Evolutionary conservation across 2,888 invertebrate species (phyloP), one percentile per base, ranked within the genome.

Genomic region (Phytoseiulus persimilis): DNA sequence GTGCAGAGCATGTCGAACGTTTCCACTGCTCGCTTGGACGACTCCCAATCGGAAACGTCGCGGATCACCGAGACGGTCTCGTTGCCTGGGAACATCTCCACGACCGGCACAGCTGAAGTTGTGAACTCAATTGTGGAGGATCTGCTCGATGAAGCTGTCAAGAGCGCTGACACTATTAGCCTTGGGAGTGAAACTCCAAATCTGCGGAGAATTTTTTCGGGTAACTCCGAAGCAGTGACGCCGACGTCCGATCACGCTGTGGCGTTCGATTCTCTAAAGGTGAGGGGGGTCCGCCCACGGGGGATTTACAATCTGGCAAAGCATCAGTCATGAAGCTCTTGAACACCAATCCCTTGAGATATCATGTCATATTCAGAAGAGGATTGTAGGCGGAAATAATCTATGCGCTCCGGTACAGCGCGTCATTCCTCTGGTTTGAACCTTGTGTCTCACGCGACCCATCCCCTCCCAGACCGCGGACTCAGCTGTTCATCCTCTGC

Each of bases 401-500:
- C n/a, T n/a, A n/a, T n/a, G n/a, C n/a, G n/a, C n/a, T n/a, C n/a
- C n/a, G n/a, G n/a, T n/a, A n/a, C n/a, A n/a, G n/a, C n/a, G n/a
- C n/a, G n/a, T n/a, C n/a, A n/a, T n/a, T n/a, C n/a, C n/a, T n/a
- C n/a, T n/a, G n/a, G n/a, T n/a, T n/a, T n/a, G 83, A 83, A 83
- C 46, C 46, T 46, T 31, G 1, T n/a, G n/a, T n/a, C n/a, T n/a
- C n/a, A n/a, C n/a, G n/a, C n/a, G n/a, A n/a, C n/a, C n/a, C n/a
- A n/a, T n/a, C n/a, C n/a, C n/a, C n/a, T n/a, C n/a, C n/a, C 87
- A 87, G 33, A 11, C 87, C 14, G 87, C 0, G 18, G 87, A 87
- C 33, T 87, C 92, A 3, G 92, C 93, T 14, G 94, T 96, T 83
- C 95, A 96, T 92, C 95, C 95, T 39, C 94, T 96, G 90, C 96